Evolutionary conservation across 1,140 invertebrate species (phyloP).

Genomic region (Pachypeltis micranthus): DNA sequence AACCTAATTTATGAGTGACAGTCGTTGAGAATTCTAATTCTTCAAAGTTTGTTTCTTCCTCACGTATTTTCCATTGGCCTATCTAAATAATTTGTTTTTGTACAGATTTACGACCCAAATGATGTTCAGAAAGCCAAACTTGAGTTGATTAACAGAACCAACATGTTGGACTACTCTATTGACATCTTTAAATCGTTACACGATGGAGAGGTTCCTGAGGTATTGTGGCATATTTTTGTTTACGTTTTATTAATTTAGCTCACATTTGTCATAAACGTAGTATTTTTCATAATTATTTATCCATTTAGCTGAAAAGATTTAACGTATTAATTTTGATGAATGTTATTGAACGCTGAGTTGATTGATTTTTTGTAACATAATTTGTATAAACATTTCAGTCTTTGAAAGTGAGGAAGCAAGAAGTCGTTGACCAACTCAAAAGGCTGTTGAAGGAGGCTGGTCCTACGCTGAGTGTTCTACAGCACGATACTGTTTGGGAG

Average conservation of each 20-base stretch:
- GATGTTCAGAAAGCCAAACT: conserved; percentile 86
- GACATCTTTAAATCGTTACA: background rate
- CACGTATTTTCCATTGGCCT: no score
- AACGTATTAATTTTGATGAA: conserved; percentile 38
- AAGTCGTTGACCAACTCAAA: conserved; percentile 75
- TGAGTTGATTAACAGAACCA: conserved; percentile 91
- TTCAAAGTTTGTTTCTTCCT: no score
- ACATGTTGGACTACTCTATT: conserved; percentile 88
- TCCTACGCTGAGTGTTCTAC: conserved; percentile 71
- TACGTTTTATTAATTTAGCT: background rate
- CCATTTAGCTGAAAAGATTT: conserved; percentile 69
- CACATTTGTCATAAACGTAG: conserved; percentile 52
- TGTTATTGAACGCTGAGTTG: background rate
- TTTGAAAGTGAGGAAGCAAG: conserved; percentile 39
- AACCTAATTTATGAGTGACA: no score
- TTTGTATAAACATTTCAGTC: background rate
- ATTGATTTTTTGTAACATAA: background rate
- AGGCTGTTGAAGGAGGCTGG: conserved; percentile 73
- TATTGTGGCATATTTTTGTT: background rate
- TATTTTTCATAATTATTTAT: conserved; percentile 63
- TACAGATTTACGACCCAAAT: conserved; percentile 84
- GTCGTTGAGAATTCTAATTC: no score
- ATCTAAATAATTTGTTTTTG: conserved; percentile 25
- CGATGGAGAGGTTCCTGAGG: background rate
- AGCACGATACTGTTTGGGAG: conserved; percentile 76